Percentiles rank a stretch among this genome's conserved stretches.
Conservation (phyloP, 1,140 invertebrate genomes). For the Chironomus striatipennis region DNA sequence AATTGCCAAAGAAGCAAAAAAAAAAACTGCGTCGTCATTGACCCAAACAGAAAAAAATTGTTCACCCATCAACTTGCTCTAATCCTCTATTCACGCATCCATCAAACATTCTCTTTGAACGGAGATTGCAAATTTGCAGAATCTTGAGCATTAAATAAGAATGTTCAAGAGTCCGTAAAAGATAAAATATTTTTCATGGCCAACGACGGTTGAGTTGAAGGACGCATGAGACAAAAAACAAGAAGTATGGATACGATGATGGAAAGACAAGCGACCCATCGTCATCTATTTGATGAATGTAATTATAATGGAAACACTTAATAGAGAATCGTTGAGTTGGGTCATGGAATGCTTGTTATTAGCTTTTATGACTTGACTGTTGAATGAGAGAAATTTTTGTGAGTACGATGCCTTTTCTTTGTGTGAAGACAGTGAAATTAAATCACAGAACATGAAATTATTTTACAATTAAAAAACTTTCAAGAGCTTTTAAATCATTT, state of each 20-base stretch:
- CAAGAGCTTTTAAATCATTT: background rate
- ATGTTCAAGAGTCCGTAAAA: background rate
- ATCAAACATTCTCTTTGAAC: background rate
- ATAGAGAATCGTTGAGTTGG: conserved; percentile 7
- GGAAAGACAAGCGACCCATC: background rate
- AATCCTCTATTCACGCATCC: background rate
- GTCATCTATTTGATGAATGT: conserved; percentile 13
- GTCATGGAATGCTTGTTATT: background rate
- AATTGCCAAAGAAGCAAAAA: no score
- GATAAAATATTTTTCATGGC: no score
- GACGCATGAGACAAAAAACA: no score
- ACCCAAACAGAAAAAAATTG: background rate
- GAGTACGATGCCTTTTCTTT: no score
- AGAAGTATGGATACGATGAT: background rate
- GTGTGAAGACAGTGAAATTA: no score
- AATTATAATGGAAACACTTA: conserved; percentile 7
- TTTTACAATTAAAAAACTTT: background rate
- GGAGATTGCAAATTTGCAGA: background rate
- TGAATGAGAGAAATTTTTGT: background rate
- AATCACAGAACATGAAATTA: background rate
- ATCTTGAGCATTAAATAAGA: background rate
- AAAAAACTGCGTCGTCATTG: no score
- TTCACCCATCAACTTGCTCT: background rate
- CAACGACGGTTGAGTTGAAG: no score
- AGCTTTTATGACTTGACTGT: background rate